These are phyloP conservation scores for Drosophila mercatorum DNA, from an alignment of 2,888 invertebrate genomes.

Conservation along the genomic window DNA sequence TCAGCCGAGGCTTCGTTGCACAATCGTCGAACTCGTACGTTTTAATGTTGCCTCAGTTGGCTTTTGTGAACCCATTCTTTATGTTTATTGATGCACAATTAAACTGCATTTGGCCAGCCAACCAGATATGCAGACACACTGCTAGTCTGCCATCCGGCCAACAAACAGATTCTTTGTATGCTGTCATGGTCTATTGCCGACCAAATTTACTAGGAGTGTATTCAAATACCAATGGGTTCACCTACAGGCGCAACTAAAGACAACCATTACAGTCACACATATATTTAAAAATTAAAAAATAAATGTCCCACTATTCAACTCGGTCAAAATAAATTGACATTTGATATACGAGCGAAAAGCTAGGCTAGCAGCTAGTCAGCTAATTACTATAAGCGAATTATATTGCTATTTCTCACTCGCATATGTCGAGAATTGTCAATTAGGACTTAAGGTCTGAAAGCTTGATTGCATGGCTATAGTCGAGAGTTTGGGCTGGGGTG, in stretches of 20 bases:
- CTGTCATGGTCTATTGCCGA: constrained; percentile 76
- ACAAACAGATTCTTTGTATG: constrained; percentile 59
- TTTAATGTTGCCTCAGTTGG: constrained; percentile 56
- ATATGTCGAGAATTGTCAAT: not conserved
- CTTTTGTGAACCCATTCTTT: constrained; percentile 51
- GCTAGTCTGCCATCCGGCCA: constrained; percentile 61
- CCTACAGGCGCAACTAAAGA: constrained; percentile 12
- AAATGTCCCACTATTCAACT: no score
- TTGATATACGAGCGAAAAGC: not conserved
- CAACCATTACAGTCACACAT: not conserved
- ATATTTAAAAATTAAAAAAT: not conserved
- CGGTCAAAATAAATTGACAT: not conserved
- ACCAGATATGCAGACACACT: constrained; percentile 40
- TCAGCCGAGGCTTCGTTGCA: constrained; percentile 56
- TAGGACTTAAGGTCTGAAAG: not conserved
- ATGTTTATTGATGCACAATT: constrained; percentile 71
- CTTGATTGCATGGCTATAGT: constrained; percentile 6
- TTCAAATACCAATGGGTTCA: constrained; percentile 44
- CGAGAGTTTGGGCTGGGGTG: constrained; percentile 1
- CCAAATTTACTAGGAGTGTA: constrained; percentile 56
- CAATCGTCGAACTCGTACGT: constrained; percentile 48
- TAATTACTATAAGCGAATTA: not conserved
- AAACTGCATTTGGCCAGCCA: constrained; percentile 64
- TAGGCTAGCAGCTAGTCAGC: not conserved
- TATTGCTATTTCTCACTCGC: not conserved